phyloP scores from a whole-genome alignment of 2,113 vertebrate genomes.

The Apodemus speciosus region DNA sequence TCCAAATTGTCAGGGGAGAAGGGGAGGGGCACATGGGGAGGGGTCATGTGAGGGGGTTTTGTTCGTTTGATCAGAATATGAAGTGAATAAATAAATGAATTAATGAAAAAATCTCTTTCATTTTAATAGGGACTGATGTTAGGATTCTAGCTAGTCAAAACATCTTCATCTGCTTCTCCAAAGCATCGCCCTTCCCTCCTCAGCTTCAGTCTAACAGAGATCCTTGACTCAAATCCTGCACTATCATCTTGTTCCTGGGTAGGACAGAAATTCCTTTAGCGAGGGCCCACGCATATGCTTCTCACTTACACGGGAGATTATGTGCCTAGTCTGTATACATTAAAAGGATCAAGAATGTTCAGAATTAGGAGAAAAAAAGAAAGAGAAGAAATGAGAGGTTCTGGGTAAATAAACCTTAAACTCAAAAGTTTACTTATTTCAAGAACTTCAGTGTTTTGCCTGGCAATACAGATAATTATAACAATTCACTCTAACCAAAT shows the following conservation, averaged over 20 bases:
- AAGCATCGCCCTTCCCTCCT: fast-evolving
- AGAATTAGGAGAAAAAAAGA: slow-evolving; percentile 10
- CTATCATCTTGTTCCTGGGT: neutral
- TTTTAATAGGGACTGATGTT: neutral
- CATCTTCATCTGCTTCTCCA: neutral
- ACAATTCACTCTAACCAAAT: slow-evolving; percentile 50
- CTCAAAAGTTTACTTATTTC: slow-evolving; percentile 19
- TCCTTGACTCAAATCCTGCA: neutral
- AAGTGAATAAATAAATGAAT: no score
- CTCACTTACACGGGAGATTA: neutral
- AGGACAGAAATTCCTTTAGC: neutral
- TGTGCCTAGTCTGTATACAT: neutral
- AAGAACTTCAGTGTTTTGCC: slow-evolving; percentile 48
- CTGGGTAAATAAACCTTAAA: neutral
- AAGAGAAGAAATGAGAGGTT: slow-evolving; percentile 17
- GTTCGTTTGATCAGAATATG: no score
- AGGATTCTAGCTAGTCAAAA: neutral
- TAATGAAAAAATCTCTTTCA: neutral
- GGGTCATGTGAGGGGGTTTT: no score
- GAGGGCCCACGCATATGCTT: neutral
- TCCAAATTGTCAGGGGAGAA: no score
- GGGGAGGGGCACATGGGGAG: no score
- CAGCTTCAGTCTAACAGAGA: neutral
- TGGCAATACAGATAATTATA: slow-evolving; percentile 55
- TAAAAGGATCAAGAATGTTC: slow-evolving; percentile 16